Base-by-base conservation (phyloP, 2,888 invertebrate genomes). In the Mantis religiosa region DNA sequence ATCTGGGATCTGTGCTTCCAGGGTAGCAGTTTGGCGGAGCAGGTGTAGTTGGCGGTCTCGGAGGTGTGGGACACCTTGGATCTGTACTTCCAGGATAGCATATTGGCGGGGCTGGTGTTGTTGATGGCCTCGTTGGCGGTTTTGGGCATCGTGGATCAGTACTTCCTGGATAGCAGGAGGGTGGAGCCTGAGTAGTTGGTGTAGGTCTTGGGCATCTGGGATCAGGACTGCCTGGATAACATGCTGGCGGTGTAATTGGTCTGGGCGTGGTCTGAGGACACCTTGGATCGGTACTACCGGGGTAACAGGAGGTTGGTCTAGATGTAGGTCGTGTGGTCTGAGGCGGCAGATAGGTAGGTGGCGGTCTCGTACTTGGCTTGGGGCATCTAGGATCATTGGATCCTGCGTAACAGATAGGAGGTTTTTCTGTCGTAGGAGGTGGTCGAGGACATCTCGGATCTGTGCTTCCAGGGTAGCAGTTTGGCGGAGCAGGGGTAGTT, bases 91-190 rank as follows among this genome's bases (percentile, higher is more conserved):
- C 91, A 47, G 91, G 91, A 27, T 89, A 89, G 71, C 88, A 90
- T 1, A 41, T 87, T 9, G 90, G 89, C 3, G 47, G 84, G 25
- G 85, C 81, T 25, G 87, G 88, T n/a, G 90, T 90, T 6, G 91
- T 87, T 81, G 90, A 88, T 6, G 89, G 88, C 0, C 89, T 82
- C 15, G 91, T 90, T 28, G 91, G 89, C 14, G 91, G 91, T 85
- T 41, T 90, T 0, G 93, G 92, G 84, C 93, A 93, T 30, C 92
- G 90, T 1, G 92, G 91, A 90, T 92, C 90, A 9, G 88, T 91
- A 12, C 91, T 92, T n/a, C 93, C 54, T 6, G 54, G 54, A 20
- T 20, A 71, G 6, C 54, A 71, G 14, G 20, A 20, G 7, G 54
- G 54, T 3, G 20, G 54, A 54, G 15, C 54, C 0, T 20, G 54